Evolutionary conservation across 2,797 vertebrate genomes (phyloP), one percentile per base, ranked within the genome.

Genomic region (Molossus alvarezi): DNA sequence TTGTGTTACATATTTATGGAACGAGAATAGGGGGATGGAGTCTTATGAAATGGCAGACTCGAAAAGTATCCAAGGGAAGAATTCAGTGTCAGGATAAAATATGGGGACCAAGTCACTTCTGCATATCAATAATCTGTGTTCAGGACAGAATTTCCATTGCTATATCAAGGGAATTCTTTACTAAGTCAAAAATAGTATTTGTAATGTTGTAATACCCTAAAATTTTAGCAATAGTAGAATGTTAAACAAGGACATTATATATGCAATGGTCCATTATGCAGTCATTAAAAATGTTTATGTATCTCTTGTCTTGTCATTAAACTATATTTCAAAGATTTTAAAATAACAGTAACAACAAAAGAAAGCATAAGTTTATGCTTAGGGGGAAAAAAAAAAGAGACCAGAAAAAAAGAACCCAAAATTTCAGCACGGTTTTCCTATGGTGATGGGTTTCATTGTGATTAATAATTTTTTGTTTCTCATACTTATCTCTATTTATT

Each of bases 151-250:
- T 67, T 67, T 86, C 55, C 9, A 37, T 41, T 85, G 20, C 15
- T 81, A 1, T 37, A 41, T 5, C 3, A 48, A 17, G 0, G 7
- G 2, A 3, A 55, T 67, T 51, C 18, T 18, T 55, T 33, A 80
- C 4, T 69, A 88, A 80, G 15, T 13, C 4, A 93, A 91, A 96
- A 91, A 23, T 57, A 37, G 23, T 55, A 86, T 37, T 80, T 67
- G 76, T 48, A 9, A 48, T n/a, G 9, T 9, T 60, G 1, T 75
- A 77, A 27, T 41, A 21, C 48, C 17, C 27, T 72, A 76, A 81
- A 62, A 37, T 72, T 33, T 58, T 93, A 55, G 15, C 18, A 79
- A 37, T 3, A 51, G 11, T 69, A 4, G 25, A 90, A 29, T 79
- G 3, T 3, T 71, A 51, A 4, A 41, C 23, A 83, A 48, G 3